These are phyloP conservation scores for Crioceris asparagi DNA, from an alignment of 2,888 invertebrate genomes.

Conservation along the genomic window DNA sequence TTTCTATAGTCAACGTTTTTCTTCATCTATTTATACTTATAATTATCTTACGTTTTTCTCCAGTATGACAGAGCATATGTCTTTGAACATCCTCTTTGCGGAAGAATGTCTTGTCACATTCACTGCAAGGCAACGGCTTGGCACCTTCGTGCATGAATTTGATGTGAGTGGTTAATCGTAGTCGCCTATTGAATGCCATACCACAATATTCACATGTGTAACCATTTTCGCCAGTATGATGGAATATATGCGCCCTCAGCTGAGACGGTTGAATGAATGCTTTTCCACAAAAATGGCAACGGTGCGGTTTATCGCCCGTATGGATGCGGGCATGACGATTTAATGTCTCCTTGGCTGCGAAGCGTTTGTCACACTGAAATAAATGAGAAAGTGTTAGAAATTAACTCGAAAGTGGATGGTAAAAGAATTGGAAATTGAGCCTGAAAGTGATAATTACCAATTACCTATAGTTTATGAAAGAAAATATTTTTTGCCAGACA, in stretches of 20 bases:
- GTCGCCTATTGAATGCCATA: slow-evolving; percentile 37
- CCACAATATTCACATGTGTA: slow-evolving; percentile 53
- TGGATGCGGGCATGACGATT: slow-evolving; percentile 39
- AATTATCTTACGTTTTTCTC: slow-evolving; percentile 45
- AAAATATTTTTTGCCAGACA: background rate
- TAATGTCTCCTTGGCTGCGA: slow-evolving; percentile 70
- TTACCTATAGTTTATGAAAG: background rate
- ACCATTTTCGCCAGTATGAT: slow-evolving; percentile 59
- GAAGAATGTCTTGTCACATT: slow-evolving; percentile 48
- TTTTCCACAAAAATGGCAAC: slow-evolving; percentile 58
- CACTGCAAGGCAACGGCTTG: slow-evolving; percentile 44
- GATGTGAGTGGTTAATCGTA: slow-evolving; percentile 44
- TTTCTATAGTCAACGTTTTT: too few relatives aligned
- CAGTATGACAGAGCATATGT: slow-evolving; percentile 48
- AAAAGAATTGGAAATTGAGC: too few relatives aligned
- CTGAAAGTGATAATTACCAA: background rate
- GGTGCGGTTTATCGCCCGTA: slow-evolving; percentile 48
- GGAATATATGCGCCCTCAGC: slow-evolving; percentile 65
- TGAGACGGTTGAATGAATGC: slow-evolving; percentile 77
- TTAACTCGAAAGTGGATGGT: too few relatives aligned
- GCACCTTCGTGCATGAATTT: slow-evolving; percentile 51
- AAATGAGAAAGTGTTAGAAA: too few relatives aligned
- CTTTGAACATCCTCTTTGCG: slow-evolving; percentile 51
- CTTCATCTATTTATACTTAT: too few relatives aligned
- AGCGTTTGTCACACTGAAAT: slow-evolving; percentile 61